A percentile compares a stretch with the other conserved stretches of the same genome.
These are phyloP conservation scores for Unio pictorum DNA, from an alignment of 2,888 invertebrate genomes.

Conservation along the genomic window DNA sequence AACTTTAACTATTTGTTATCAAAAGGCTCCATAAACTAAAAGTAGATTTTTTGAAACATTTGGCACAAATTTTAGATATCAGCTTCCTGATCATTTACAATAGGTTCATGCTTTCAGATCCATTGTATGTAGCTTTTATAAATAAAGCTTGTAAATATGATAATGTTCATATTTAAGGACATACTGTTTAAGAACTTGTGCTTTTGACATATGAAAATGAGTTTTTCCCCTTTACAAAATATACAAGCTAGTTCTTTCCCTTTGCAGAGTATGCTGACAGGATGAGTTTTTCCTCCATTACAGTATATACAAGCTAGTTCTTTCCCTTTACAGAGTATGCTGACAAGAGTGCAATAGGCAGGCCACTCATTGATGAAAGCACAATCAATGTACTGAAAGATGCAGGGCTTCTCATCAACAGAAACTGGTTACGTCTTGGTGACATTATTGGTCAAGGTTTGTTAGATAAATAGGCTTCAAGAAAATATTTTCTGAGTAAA, in stretches of 20 bases:
- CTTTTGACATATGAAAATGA: background rate
- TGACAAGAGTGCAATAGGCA: conserved; percentile 26
- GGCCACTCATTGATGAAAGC: conserved; percentile 51
- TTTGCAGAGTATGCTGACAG: conserved; percentile 51
- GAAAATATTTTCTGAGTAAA: background rate
- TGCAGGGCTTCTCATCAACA: conserved; percentile 67
- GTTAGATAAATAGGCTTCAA: background rate
- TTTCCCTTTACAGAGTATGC: conserved; percentile 42
- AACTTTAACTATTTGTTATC: no score
- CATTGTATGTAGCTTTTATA: no score
- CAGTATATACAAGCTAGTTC: background rate
- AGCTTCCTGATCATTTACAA: no score
- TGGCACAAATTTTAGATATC: no score
- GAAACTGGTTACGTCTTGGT: conserved; percentile 64
- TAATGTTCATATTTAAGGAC: no score
- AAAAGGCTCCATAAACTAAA: no score
- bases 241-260: background rate
- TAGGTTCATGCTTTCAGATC: no score
- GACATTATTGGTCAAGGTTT: conserved; percentile 71
- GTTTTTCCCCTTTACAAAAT: no score
- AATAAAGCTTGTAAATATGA: no score
- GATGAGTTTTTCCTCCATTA: background rate
- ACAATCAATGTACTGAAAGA: conserved; percentile 57
- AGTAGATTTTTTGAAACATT: no score
- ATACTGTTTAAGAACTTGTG: no score